phyloP scores from a whole-genome alignment of 2,888 invertebrate species.

The Thumatha senex region DNA sequence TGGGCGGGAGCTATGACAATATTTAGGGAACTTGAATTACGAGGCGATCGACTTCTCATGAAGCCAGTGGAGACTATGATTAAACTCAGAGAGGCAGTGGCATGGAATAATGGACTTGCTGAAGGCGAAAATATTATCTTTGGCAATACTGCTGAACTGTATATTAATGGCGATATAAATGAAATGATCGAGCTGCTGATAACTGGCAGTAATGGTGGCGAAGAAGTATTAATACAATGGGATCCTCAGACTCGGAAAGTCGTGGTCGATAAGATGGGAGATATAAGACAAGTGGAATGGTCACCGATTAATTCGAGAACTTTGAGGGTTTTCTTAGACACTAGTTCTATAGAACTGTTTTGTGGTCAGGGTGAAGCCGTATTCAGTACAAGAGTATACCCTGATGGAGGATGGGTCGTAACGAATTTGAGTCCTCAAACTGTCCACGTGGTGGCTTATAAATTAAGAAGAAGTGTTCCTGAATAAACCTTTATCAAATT shows the following conservation, averaged over 20 bases:
- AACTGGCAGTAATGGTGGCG: conserved; percentile 60
- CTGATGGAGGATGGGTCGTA: conserved; percentile 64
- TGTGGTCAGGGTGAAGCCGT: conserved; percentile 77
- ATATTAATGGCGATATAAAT: conserved; percentile 51
- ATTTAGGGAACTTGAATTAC: conserved; percentile 60
- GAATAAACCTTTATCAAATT: conserved; percentile 24
- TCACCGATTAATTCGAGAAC: conserved; percentile 44
- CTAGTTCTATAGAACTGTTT: conserved; percentile 72
- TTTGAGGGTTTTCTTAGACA: conserved; percentile 69
- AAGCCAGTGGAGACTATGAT: conserved; percentile 60
- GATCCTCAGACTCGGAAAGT: conserved; percentile 56
- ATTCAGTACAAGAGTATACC: conserved; percentile 68
- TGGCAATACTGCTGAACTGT: conserved; percentile 61
- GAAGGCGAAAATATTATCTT: conserved; percentile 42
- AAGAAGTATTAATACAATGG: conserved; percentile 52
- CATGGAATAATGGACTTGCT: conserved; percentile 43
- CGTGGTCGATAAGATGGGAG: conserved; percentile 58
- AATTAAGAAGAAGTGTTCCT: conserved; percentile 61
- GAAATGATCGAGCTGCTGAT: conserved; percentile 53
- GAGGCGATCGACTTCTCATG: conserved; percentile 58
- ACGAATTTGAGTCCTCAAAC: conserved; percentile 58
- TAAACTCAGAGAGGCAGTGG: conserved; percentile 46
- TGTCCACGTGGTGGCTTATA: conserved; percentile 55
- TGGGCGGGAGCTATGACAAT: conserved; percentile 76
- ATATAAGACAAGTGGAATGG: conserved; percentile 71